Evolutionary conservation across 2,888 invertebrate species (phyloP), one percentile per base, ranked within the genome.

Genomic region (Isoperla grammatica): DNA sequence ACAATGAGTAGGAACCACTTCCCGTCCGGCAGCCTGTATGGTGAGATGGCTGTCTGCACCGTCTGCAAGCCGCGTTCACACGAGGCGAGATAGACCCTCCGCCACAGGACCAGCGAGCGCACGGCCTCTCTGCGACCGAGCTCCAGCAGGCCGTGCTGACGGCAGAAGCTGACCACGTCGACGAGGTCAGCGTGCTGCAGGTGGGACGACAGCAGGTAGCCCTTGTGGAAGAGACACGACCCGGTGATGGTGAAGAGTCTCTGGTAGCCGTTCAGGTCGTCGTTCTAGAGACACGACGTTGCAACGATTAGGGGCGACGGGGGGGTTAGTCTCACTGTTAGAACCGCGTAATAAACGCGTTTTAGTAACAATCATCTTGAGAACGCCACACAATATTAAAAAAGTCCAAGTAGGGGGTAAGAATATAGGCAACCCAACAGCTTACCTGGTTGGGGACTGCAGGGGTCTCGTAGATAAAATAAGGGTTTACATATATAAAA

Each of bases 171-270:
- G 71, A 89, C 84, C 1, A 93, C 80, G 70, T 90, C 88, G 46
- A 83, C 78, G 56, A 90, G 77, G 72, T 91, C 88, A 60, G 84
- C 83, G 56, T 84, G 79, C 62, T 85, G 82, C 64, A 94, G 77
- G 74, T 94, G 93, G 6, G 87, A 88, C 60, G 87, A 85, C 46
- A 95, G 71, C 62, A 94, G 75, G 71, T 87, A 87, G 13, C 86
- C 87, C 67, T 84, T 76, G 65, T 82, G 82, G 69, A 81, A 84
- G 22, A 84, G 69, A 67, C 83, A 82, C 1, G 81, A 78, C 19
- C 88, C 88, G 61, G 85, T 73, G 40, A 87, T 82, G 13, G 82
- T 82, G 69, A 83, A 87, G 2, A 87, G 73, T 65, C 90, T 78
- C 76, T 88, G 86, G 68, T 86, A 86, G 67, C 85, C 84, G 70